Evolutionary conservation across 1,140 invertebrate species (phyloP).

Genomic region (Plutomurus gul): DNA sequence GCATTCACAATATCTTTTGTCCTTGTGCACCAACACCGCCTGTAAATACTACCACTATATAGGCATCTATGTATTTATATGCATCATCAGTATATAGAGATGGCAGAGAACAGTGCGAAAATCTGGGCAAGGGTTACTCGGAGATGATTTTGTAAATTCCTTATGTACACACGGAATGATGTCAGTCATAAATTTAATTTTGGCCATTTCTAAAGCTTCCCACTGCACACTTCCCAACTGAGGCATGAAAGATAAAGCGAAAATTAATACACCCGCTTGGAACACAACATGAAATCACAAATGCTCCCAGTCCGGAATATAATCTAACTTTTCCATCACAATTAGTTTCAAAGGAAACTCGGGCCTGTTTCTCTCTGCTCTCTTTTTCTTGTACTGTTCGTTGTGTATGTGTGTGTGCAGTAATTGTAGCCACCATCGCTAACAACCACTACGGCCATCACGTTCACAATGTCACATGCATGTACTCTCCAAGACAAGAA

Average conservation of each 20-base stretch:
- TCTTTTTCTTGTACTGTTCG: not conserved
- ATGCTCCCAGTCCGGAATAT: conserved; percentile 16
- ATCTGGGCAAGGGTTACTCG: not conserved
- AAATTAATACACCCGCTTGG: conserved; percentile 32
- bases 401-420: too few species aligned
- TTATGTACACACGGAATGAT: conserved; percentile 14
- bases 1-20: conserved; percentile 5
- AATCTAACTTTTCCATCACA: conserved; percentile 36
- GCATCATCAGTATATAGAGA: not conserved
- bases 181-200: conserved; percentile 36
- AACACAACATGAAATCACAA: conserved; percentile 32
- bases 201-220: conserved; percentile 24
- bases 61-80: not conserved
- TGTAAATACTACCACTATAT: not conserved
- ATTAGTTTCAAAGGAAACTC: conserved; percentile 33
- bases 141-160: not conserved
- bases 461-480: not conserved
- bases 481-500: not conserved
- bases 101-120: not conserved
- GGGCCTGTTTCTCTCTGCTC: not conserved
- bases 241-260: conserved; percentile 33
- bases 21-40: not conserved
- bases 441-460: not conserved
- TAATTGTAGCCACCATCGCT: not conserved
- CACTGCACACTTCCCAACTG: conserved; percentile 1